A percentile compares a stretch with the other conserved stretches of the same genome.
Conservation (phyloP, 35 echinoderm and acorn worm genomes). For the Diadema setosum region DNA sequence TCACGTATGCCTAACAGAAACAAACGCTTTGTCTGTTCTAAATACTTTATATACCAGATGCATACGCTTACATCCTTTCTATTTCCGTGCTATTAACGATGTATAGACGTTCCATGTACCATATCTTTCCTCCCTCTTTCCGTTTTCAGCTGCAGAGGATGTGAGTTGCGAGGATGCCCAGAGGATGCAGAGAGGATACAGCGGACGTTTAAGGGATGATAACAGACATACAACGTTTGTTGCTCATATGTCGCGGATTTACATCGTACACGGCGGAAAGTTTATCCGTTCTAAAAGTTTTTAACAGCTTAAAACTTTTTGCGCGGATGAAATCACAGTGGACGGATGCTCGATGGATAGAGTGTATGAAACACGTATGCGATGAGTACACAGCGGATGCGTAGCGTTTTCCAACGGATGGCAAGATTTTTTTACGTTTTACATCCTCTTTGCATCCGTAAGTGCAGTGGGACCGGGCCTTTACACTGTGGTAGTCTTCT, state of each 20-base stretch:
- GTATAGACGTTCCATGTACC: conserved; percentile 2
- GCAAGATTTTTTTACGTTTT: no score
- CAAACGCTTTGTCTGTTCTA: no score
- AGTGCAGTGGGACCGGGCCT: no score
- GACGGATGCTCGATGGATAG: no score
- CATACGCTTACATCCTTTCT: conserved; percentile 2
- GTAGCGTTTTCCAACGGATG: no score
- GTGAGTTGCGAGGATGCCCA: neutral
- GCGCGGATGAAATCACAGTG: no score
- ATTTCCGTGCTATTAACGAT: conserved; percentile 3
- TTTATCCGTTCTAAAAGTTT: conserved; percentile 69
- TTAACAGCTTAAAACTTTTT: no score
- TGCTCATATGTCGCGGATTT: neutral
- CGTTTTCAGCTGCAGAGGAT: neutral
- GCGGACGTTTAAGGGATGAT: neutral
- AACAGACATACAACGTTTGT: neutral
- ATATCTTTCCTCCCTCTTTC: neutral
- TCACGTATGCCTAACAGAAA: no score
- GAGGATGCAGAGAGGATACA: neutral
- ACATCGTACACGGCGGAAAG: neutral
- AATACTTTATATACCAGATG: conserved; percentile 2
- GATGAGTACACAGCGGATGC: no score
- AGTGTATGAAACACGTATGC: no score
- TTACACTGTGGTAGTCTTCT: no score
- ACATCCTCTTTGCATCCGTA: no score